Percentiles rank a stretch among this genome's conserved stretches.
Evolutionary conservation across 2,888 invertebrate genomes (phyloP).

Genomic region (Heliconius erato): DNA sequence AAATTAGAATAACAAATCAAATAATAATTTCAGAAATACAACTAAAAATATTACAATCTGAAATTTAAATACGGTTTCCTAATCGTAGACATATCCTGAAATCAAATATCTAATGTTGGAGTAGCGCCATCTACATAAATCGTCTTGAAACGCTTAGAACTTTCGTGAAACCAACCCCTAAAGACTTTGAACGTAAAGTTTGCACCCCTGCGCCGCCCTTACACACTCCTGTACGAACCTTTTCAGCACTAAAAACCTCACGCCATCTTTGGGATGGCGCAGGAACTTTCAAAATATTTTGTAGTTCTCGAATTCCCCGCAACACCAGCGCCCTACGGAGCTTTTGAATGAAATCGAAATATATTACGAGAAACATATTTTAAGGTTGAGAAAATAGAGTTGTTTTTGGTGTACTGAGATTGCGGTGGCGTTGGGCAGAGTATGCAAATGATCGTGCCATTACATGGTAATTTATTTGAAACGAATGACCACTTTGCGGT

Average conservation of each 20-base stretch:
- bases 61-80: background rate
- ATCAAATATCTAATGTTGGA: background rate
- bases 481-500: constrained; percentile 86
- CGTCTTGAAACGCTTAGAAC: constrained; percentile 29
- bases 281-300: constrained; percentile 72
- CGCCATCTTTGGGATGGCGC: constrained; percentile 80
- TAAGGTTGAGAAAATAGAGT: constrained; percentile 60
- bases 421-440: constrained; percentile 67
- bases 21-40: background rate
- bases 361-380: constrained; percentile 58
- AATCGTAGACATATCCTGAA: background rate
- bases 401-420: constrained; percentile 61
- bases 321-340: constrained; percentile 66
- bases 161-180: constrained; percentile 55
- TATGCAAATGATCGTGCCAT: constrained; percentile 85
- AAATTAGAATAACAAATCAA: background rate
- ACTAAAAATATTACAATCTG: background rate
- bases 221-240: constrained; percentile 56
- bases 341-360: constrained; percentile 79
- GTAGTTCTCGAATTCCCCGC: constrained; percentile 72
- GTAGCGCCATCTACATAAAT: constrained; percentile 50
- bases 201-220: constrained; percentile 64
- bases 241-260: constrained; percentile 56
- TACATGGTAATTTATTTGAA: constrained; percentile 86
- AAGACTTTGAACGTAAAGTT: constrained; percentile 57